Conservation (phyloP, 2,113 vertebrate species). For the Rhodinocichla rosea region DNA sequence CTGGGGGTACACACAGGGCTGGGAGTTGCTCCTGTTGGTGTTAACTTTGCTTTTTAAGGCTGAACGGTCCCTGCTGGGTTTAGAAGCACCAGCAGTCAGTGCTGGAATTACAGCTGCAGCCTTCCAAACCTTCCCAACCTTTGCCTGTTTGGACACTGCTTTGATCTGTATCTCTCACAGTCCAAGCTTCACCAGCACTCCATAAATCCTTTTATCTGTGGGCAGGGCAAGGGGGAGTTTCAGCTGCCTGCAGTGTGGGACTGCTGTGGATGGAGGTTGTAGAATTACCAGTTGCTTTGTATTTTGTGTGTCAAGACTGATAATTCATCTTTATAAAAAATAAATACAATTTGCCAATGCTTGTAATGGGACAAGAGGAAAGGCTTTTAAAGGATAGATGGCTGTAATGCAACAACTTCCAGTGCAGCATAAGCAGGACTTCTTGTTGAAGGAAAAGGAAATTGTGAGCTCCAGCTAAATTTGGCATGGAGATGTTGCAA, state of each 20-base stretch:
- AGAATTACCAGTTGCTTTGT: not conserved
- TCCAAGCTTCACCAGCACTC: not conserved
- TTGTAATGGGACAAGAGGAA: not conserved
- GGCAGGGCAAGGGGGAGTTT: rapidly evolving
- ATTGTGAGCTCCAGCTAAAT: not conserved
- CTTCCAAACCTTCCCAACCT: not conserved
- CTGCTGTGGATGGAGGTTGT: no score
- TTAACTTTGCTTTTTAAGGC: not conserved
- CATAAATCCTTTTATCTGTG: rapidly evolving
- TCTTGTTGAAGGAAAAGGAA: not conserved
- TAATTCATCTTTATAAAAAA: not conserved
- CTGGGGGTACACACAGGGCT: rapidly evolving
- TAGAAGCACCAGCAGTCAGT: not conserved
- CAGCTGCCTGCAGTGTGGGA: not conserved
- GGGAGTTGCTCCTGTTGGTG: not conserved
- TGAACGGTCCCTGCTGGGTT: not conserved
- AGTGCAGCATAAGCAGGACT: not conserved
- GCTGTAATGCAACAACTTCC: not conserved
- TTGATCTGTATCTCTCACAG: not conserved
- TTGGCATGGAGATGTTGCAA: not conserved
- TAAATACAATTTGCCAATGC: not conserved
- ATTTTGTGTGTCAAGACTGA: not conserved
- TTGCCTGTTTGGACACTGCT: not conserved
- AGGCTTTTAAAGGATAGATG: not conserved
- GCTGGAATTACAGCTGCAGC: not conserved